Percentiles rank a stretch among this genome's conserved stretches.
Conservation (phyloP, 1,140 invertebrate genomes). For the Panagrolaimus sp. region DNA sequence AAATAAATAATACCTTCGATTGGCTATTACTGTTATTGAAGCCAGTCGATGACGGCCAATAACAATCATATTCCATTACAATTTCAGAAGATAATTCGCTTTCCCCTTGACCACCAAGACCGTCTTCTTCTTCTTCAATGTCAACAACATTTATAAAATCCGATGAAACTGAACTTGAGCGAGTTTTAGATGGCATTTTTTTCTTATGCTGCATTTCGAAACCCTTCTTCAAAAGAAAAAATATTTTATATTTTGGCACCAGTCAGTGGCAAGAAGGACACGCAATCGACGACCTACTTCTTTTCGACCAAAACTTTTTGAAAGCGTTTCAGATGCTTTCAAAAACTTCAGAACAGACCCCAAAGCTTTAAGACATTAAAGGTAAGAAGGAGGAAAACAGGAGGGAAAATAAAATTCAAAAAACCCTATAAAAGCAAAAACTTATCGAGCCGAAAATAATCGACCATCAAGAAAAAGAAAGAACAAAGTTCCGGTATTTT, state of each 20-base stretch:
- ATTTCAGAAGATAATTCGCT: not conserved
- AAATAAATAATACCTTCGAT: no score
- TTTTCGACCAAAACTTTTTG: no score
- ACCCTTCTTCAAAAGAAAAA: no score
- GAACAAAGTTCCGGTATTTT: not conserved
- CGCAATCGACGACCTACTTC: no score
- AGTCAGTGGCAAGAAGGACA: no score
- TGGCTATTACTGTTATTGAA: not conserved
- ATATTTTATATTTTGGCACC: no score
- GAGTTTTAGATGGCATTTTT: not conserved
- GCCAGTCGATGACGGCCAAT: not conserved
- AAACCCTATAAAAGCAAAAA: not conserved
- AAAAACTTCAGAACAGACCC: no score
- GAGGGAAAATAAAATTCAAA: no score
- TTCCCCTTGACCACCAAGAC: not conserved
- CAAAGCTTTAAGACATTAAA: no score
- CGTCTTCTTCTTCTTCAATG: not conserved
- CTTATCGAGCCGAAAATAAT: slow-evolving; percentile 7
- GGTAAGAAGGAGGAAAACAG: no score
- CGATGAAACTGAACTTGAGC: not conserved
- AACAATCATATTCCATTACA: not conserved
- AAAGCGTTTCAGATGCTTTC: no score
- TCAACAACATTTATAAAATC: slow-evolving; percentile 8
- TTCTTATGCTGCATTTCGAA: no score
- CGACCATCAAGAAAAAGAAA: not conserved